phyloP scores from a whole-genome alignment of 2,888 invertebrate genomes.

The Eupithecia inturbata region DNA sequence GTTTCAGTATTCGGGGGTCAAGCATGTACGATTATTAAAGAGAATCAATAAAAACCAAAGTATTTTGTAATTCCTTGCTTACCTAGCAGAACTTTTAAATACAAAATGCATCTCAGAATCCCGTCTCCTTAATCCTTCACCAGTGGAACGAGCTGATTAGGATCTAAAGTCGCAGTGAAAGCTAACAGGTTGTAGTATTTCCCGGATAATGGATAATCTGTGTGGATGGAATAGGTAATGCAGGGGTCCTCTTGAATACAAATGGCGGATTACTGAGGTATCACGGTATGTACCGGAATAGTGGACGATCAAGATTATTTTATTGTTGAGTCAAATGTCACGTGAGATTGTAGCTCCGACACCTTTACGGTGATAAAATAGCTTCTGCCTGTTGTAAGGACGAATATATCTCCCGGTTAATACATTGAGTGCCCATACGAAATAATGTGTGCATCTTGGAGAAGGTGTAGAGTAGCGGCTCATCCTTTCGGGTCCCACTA shows the following conservation, averaged over 20 bases:
- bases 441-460: not conserved
- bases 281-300: conserved; percentile 9
- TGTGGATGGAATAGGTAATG: conserved; percentile 46
- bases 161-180: conserved; percentile 37
- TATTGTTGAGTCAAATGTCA: conserved; percentile 25
- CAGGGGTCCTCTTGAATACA: conserved; percentile 41
- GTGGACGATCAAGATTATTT: conserved; percentile 33
- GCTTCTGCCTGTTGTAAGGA: not conserved
- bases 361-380: conserved; percentile 21
- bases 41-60: not conserved
- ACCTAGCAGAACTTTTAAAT: not conserved
- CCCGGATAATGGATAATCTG: conserved; percentile 41
- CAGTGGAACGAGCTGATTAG: conserved; percentile 34
- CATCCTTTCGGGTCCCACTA: not conserved
- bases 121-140: not conserved
- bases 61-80: not conserved
- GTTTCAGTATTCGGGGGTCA: too few relatives aligned
- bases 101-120: not conserved
- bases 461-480: not conserved
- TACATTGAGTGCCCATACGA: not conserved
- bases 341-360: conserved; percentile 21
- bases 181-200: conserved; percentile 38
- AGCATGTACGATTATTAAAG: too few relatives aligned
- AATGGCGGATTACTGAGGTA: conserved; percentile 34
- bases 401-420: not conserved